These are phyloP conservation scores for Erithacus rubecula DNA, from an alignment of 2,797 vertebrate genomes.

Conservation along the genomic window DNA sequence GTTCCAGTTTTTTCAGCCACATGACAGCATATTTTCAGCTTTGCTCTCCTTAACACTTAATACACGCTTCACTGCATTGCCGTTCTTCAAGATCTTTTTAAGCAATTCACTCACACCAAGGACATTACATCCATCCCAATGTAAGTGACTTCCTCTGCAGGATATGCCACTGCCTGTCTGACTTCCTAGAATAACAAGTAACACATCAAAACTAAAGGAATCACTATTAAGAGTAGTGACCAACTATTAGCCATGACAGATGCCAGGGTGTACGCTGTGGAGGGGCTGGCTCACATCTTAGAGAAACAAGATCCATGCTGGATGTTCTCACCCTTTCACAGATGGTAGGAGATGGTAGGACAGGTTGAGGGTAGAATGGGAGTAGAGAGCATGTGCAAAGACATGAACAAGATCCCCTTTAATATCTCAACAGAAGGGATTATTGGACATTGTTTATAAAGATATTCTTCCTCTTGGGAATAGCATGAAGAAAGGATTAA, in stretches of 20 bases:
- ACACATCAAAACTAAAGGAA: background rate
- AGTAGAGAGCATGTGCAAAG: background rate
- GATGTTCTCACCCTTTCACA: background rate
- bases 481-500: background rate
- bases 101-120: background rate
- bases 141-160: background rate
- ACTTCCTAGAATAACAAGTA: background rate
- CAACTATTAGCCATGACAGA: background rate
- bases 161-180: background rate
- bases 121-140: background rate
- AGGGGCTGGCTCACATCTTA: background rate
- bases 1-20: background rate
- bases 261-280: fast-evolving
- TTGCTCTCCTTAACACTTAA: background rate
- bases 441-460: background rate
- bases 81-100: background rate
- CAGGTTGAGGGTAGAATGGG: background rate
- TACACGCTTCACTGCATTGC: background rate
- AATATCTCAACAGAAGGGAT: background rate
- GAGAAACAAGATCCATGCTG: background rate
- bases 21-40: background rate
- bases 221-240: background rate
- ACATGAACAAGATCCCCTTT: background rate
- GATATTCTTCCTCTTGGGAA: background rate
- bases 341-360: background rate